Evolutionary conservation across 2,888 invertebrate genomes (phyloP).

Genomic region (Sicus ferrugineus): DNA sequence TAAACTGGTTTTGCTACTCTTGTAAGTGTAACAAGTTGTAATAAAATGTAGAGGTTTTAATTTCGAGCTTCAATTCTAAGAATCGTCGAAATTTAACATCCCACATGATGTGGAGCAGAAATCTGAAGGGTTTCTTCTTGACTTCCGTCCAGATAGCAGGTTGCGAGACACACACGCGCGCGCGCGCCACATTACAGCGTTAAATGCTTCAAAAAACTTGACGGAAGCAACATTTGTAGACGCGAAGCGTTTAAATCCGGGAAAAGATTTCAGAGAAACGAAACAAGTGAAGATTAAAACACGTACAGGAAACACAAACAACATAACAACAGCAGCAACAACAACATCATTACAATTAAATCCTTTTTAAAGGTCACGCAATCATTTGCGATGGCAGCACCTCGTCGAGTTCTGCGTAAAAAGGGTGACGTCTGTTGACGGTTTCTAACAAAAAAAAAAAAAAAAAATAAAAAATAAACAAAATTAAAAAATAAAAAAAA

Average conservation of each 20-base stretch:
- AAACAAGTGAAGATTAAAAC: no score
- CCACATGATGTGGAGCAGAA: neutral
- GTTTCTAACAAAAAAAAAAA: neutral
- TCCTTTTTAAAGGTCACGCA: constrained; percentile 8
- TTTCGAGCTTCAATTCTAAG: neutral
- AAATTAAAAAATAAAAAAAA: neutral
- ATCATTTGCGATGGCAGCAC: neutral
- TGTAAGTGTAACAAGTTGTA: neutral
- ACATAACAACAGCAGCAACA: neutral
- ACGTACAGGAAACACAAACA: no score
- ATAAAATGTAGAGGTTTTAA: neutral
- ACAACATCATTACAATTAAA: neutral
- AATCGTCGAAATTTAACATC: neutral
- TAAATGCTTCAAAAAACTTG: neutral
- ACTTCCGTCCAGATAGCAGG: constrained; percentile 12
- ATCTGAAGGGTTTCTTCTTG: no score
- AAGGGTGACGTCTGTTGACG: no score
- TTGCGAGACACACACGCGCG: neutral
- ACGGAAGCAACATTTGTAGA: no score
- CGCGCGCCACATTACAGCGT: neutral
- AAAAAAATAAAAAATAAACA: neutral
- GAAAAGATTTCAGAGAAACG: no score
- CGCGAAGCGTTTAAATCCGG: no score
- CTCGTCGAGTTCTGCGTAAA: no score
- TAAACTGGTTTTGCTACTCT: neutral